Base-by-base conservation (phyloP, 2,113 vertebrate genomes). In the Motacilla tschutschensis region DNA sequence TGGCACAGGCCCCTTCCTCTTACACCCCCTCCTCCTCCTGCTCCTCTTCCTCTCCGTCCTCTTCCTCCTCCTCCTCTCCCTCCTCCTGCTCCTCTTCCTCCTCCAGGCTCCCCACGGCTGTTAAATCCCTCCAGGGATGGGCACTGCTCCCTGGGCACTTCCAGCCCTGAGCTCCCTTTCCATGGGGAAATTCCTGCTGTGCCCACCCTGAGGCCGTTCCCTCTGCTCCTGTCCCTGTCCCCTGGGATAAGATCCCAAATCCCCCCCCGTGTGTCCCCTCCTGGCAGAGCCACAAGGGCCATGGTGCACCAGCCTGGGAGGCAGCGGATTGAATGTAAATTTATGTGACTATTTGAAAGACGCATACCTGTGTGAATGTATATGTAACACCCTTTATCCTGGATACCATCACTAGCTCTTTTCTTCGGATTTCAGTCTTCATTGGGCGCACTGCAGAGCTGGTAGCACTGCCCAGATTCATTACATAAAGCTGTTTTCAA, bases 291-390 rank as follows among this genome's bases (percentile, higher is more conserved):
- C 25, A 62, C 1, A 13, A 5, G 25, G 35, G 10, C 33, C 24
- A 14, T 31, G 33, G 9, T 35, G 25, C 11, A 3, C 25, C 48
- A 21, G 20, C 21, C 29, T 31, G 41, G 40, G 13, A 3, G 2
- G 13, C 29, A 31, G 24, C 26, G 25, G 35, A 31, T 12, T 43
- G 17, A 40, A 5, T 14, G 29, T n/a, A 24, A 26, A n/a, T 21
- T 10, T 17, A 8, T 21, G 26, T 55, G 44, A 74, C 7, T 59
- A 28, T 40, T 31, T 22, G 21, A 28, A 14, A 81, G 63, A 67
- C 21, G 9, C 0, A 0, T 21, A 25, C 10, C 21, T 19, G 3
- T 28, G 5, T 62, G 15, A 48, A n/a, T 76, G 43, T 38, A 1
- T n/a, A 9, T n/a, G 6, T 38, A 11, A 29, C 26, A 18, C 29